These are phyloP conservation scores for Acleris laterana DNA, from an alignment of 2,888 invertebrate genomes.

Conservation along the genomic window DNA sequence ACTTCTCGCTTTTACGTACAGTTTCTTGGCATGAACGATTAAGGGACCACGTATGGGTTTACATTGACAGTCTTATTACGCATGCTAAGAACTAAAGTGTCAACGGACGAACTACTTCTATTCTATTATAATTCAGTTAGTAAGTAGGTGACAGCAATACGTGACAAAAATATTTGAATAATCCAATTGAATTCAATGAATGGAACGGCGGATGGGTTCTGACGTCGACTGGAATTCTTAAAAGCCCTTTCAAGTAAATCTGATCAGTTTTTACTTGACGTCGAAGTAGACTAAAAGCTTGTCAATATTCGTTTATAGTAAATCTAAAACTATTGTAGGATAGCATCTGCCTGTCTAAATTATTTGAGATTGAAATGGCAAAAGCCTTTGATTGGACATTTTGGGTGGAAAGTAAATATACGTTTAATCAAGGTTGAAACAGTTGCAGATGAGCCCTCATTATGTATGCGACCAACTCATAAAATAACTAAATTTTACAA, in stretches of 20 bases:
- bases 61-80: slow-evolving; percentile 9
- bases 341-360: too few species aligned
- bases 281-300: background rate
- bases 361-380: too few species aligned
- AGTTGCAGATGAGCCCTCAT: too few species aligned
- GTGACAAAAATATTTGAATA: slow-evolving; percentile 33
- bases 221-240: background rate
- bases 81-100: slow-evolving; percentile 28
- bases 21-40: too few species aligned
- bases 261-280: background rate
- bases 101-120: slow-evolving; percentile 30
- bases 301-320: background rate
- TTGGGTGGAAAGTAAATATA: too few species aligned
- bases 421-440: too few species aligned
- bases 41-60: background rate
- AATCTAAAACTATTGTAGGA: too few species aligned
- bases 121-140: slow-evolving; percentile 21
- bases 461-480: too few species aligned
- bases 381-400: too few species aligned
- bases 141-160: slow-evolving; percentile 34
- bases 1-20: too few species aligned
- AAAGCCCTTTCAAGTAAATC: background rate
- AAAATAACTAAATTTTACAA: too few species aligned
- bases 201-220: slow-evolving; percentile 15
- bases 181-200: slow-evolving; percentile 33